Conservation (phyloP, 92 coral and sea anemone genomes). For the Pocillopora meandrina region DNA sequence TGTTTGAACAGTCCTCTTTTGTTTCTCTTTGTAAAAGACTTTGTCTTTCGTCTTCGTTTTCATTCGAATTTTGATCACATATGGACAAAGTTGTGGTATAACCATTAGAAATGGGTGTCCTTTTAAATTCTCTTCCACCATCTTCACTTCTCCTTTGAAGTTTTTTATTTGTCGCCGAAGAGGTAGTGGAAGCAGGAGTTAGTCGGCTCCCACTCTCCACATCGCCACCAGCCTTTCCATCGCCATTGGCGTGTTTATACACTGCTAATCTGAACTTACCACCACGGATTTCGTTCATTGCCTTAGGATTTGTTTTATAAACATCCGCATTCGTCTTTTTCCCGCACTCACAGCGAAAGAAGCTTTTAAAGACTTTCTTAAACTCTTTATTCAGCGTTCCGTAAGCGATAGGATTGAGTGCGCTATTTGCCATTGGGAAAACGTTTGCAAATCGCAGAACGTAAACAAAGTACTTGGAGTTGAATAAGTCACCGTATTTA, state of each 20-base stretch:
- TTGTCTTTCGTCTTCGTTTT: not conserved
- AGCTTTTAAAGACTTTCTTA: conserved; percentile 82
- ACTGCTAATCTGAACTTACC: conserved; percentile 69
- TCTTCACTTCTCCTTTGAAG: not conserved
- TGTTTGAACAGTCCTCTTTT: conserved; percentile 1
- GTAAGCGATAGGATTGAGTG: conserved; percentile 92
- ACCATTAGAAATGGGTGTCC: conserved; percentile 14
- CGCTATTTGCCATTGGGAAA: conserved; percentile 98
- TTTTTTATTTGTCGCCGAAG: conserved; percentile 10
- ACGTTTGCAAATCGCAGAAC: conserved; percentile 92
- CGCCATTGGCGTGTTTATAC: conserved; percentile 53
- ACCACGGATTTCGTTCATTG: conserved; percentile 15
- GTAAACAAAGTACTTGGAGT: conserved; percentile 74
- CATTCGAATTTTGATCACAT: not conserved
- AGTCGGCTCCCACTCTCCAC: conserved; percentile 36
- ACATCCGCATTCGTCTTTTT: conserved; percentile 48
- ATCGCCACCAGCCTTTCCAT: conserved; percentile 33
- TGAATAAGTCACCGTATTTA: conserved; percentile 74
- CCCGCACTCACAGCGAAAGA: conserved; percentile 74
- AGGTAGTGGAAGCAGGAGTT: conserved; percentile 14
- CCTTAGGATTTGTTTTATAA: conserved; percentile 3
- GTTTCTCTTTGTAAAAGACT: not conserved
- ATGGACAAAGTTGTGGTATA: not conserved
- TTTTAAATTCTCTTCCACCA: not conserved
- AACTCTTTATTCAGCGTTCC: conserved; percentile 94